A percentile compares a stretch with the other conserved stretches of the same genome.
Evolutionary conservation across 2,113 vertebrate genomes (phyloP).

Genomic region (Artemisiospiza belli): DNA sequence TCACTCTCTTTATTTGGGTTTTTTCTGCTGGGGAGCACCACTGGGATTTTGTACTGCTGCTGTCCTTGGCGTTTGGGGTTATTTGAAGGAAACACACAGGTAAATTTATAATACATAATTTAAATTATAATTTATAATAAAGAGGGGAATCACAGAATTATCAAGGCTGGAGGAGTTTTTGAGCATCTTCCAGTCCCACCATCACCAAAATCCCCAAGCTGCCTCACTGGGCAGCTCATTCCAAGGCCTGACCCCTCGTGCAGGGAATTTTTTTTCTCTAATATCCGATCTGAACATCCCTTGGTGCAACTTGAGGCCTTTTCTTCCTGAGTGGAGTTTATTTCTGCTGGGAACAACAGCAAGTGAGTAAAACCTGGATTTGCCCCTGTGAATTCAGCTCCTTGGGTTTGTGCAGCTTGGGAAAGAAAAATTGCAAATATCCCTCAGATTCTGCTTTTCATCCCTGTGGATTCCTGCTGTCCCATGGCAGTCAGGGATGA

Average conservation of each 20-base stretch:
- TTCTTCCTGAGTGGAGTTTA: neutral
- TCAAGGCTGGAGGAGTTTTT: neutral
- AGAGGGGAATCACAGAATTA: too few species aligned
- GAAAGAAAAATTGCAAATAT: neutral
- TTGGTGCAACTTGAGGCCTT: neutral
- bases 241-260: neutral
- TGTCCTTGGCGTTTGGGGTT: neutral
- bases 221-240: neutral
- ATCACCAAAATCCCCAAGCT: neutral
- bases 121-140: neutral
- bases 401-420: neutral
- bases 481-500: neutral
- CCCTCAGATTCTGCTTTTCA: neutral
- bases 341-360: neutral
- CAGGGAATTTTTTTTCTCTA: neutral
- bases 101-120: neutral
- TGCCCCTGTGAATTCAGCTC: fast-evolving
- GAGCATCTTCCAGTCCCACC: neutral
- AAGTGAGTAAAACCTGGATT: neutral
- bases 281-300: neutral
- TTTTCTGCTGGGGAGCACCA: neutral
- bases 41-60: neutral
- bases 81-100: neutral
- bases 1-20: neutral
- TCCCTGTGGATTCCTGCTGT: neutral